Evolutionary conservation across 2,888 invertebrate species (phyloP), one percentile per base, ranked within the genome.

Genomic region (Callyntrura sp.): DNA sequence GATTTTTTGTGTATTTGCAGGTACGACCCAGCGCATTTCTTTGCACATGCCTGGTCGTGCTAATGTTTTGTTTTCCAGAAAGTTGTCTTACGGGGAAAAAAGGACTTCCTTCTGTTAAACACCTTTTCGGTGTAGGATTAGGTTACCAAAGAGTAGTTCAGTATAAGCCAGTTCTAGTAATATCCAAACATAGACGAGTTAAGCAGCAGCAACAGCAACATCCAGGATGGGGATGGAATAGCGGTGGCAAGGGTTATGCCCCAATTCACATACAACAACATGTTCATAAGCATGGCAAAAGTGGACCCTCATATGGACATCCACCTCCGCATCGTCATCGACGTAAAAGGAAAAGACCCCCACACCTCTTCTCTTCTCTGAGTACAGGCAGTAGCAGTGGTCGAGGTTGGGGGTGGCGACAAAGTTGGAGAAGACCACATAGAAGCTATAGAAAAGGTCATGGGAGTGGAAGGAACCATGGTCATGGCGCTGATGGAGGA

Each of bases 91-190:
- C 82, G 14, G 82, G 82, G 23, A 82, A 82, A 25, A 82, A 82
- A 43, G 45, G 12, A 14, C 28, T 65, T 73, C 51, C 81, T 25
- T 79, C 85, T 17, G 79, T 90, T 5, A 90, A 85, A 43, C 88
- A 84, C 8, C 57, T 88, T 3, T 88, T 90, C 28, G 90, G 90
- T 3, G 86, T 90, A 0, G 90, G 90, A n/a, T 48, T 90, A 17
- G 90, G 90, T 57, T 90, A 84, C 82, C 78, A 86, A 35, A 81
- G 65, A 62, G 86, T 90, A n/a, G 86, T 86, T 60, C 78, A 70
- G 12, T 90, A 90, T 20, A 85, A 90, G 28, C 90, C 90, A 45
- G 90, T 90, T 0, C 28, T 90, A 6, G 81, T 90, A 9, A 55
- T 90, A 73, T 65, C 78, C 14, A 90, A 86, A 45, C 73, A 73